Base-by-base conservation (phyloP, 2,797 vertebrate species). In the Onychomys arenicola region DNA sequence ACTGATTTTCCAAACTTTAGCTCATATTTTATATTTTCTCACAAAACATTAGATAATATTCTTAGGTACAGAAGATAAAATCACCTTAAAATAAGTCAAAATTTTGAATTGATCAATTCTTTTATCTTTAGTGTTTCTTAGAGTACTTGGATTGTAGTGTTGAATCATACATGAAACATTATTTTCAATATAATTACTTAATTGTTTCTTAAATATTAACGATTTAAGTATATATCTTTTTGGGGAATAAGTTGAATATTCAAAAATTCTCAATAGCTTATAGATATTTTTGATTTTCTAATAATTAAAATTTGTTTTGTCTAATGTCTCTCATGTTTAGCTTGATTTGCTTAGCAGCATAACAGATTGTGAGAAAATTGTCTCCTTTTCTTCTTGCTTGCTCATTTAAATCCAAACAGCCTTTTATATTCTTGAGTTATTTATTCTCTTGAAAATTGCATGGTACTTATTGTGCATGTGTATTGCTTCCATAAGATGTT, bases 111-210 rank as follows among this genome's bases (percentile, higher is more conserved):
- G 37, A 6, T 46, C 19, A 52, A 37, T 91, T 21, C 6, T 73
- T 78, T 65, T 34, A 90, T 97, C 63, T 92, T 97, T 87, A 92
- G 40, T 96, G 89, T 29, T 80, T 71, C 61, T 94, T 10, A 67
- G 93, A 80, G 73, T 95, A 84, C 84, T 97, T 89, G 40, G 6
- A 55, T 4, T 27, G 67, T 98, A 96, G n/a, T 97, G 96, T 93
- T 89, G 92, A 98, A 90, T 57, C 67, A 90, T 19, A 49, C 14
- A 77, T 77, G 91, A 90, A 95, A 91, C 6, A 90, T 85, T 93
- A 59, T 88, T 93, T 96, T 96, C 76, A 97, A 97, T 96, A 4
- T 75, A 97, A 97, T 59, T 94, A 82, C n/a, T 2, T 76, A 86
- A 49, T 96, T 65, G 6, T 19, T 71, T 93, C 61, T 86, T 32